These are phyloP conservation scores for Cyrtodaria siliqua DNA, from an alignment of 2,888 invertebrate genomes.

Conservation along the genomic window DNA sequence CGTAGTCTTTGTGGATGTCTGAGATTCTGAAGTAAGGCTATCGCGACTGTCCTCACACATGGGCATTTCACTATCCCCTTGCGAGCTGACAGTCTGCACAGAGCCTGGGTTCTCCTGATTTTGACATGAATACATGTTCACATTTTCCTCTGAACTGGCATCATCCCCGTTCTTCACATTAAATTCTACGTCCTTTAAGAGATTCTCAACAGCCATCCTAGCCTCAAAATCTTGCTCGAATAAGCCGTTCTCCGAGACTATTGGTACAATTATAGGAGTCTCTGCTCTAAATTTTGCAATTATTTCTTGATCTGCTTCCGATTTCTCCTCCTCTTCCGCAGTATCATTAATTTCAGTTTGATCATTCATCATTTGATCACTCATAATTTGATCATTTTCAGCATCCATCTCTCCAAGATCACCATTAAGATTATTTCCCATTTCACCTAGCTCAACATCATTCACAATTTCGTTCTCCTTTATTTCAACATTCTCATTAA, in stretches of 20 bases:
- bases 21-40: conserved; percentile 59
- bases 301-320: conserved; percentile 41
- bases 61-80: conserved; percentile 28
- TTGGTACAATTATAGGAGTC: conserved; percentile 54
- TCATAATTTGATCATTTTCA: conserved; percentile 23
- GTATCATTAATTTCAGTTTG: conserved; percentile 10
- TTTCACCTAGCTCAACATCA: neutral
- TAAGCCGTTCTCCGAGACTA: conserved; percentile 59
- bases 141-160: conserved; percentile 45
- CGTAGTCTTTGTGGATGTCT: conserved; percentile 34
- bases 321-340: conserved; percentile 29
- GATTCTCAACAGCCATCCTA: conserved; percentile 61
- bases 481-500: conserved; percentile 1
- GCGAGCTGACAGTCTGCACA: conserved; percentile 44
- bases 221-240: conserved; percentile 64
- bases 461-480: conserved; percentile 1
- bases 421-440: conserved; percentile 20
- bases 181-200: conserved; percentile 60
- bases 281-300: conserved; percentile 55
- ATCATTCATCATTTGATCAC: conserved; percentile 20
- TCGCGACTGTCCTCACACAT: conserved; percentile 44
- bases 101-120: conserved; percentile 43
- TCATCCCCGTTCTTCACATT: conserved; percentile 60
- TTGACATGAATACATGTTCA: conserved; percentile 38
- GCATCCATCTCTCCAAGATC: conserved; percentile 11